A percentile compares a stretch with the other conserved stretches of the same genome.
Evolutionary conservation across 2,888 invertebrate genomes (phyloP).

Genomic region (Pristionchus fissidentatus): DNA sequence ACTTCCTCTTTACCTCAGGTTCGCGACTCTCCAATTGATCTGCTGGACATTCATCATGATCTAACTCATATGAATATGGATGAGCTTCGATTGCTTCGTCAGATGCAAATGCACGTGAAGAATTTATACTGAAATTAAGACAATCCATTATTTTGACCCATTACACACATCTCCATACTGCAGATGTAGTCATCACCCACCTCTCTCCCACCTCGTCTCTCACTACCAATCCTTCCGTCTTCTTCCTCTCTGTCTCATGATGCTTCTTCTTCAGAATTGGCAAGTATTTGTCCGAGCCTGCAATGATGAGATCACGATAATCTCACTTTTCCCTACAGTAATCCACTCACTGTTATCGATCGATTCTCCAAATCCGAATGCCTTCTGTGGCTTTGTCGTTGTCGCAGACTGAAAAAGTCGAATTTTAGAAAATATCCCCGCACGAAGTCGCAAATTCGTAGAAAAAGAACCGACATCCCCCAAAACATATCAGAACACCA

Average conservation of each 20-base stretch:
- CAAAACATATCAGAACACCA: background rate
- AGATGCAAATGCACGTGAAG: conserved; percentile 41
- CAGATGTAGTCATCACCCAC: background rate
- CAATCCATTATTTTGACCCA: background rate
- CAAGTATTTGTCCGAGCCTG: background rate
- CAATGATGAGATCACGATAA: background rate
- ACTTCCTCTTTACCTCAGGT: background rate
- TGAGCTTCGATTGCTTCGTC: conserved; percentile 59
- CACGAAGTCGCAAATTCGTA: background rate
- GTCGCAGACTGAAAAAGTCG: conserved; percentile 20
- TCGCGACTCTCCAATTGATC: conserved; percentile 54
- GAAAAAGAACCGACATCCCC: background rate
- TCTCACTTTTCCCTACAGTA: background rate
- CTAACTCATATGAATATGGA: conserved; percentile 69
- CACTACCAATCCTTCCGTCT: conserved; percentile 39
- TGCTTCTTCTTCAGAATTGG: conserved; percentile 41
- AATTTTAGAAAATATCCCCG: background rate
- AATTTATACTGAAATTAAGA: background rate
- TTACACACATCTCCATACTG: background rate
- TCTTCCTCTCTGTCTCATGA: conserved; percentile 41
- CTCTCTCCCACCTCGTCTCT: conserved; percentile 48
- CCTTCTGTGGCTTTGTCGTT: conserved; percentile 48
- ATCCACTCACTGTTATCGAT: conserved; percentile 63
- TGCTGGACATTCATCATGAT: conserved; percentile 59
- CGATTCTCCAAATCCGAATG: conserved; percentile 38